Conservation (phyloP, 2,888 invertebrate species). For the Drosophila picticornis region DNA sequence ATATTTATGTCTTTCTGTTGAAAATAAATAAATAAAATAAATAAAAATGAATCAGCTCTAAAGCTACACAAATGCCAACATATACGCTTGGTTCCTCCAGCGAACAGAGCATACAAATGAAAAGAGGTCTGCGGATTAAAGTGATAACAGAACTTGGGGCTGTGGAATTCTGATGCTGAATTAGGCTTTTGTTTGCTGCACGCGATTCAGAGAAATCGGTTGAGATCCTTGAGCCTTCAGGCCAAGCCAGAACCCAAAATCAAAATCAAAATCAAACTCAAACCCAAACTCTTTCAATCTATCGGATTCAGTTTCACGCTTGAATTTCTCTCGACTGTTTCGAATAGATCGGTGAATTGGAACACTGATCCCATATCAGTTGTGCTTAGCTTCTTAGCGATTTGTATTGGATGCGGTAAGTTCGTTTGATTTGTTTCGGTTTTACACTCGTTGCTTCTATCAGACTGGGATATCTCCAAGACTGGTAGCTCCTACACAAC, state of each 20-base stretch:
- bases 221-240: neutral
- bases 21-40: too few species aligned
- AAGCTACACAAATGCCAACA: neutral
- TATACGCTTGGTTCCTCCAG: neutral
- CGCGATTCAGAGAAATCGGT: conserved; percentile 33
- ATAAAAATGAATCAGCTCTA: neutral
- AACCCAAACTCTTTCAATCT: conserved; percentile 6
- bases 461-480: neutral
- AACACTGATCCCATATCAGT: conserved; percentile 26
- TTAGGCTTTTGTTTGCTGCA: conserved; percentile 36
- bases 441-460: neutral
- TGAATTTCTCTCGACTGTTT: conserved; percentile 45
- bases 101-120: neutral
- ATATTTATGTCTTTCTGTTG: neutral
- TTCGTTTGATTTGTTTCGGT: conserved; percentile 30
- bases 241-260: neutral
- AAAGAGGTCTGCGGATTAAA: conserved; percentile 67
- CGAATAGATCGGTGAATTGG: conserved; percentile 17
- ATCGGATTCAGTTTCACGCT: conserved; percentile 54
- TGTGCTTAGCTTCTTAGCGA: conserved; percentile 24
- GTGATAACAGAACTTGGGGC: conserved; percentile 73
- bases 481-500: conserved; percentile 18
- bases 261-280: neutral
- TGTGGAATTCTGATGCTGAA: conserved; percentile 6
- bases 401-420: conserved; percentile 16